These are phyloP conservation scores for Nomada fabriciana DNA, from an alignment of 2,888 invertebrate genomes.

Conservation along the genomic window DNA sequence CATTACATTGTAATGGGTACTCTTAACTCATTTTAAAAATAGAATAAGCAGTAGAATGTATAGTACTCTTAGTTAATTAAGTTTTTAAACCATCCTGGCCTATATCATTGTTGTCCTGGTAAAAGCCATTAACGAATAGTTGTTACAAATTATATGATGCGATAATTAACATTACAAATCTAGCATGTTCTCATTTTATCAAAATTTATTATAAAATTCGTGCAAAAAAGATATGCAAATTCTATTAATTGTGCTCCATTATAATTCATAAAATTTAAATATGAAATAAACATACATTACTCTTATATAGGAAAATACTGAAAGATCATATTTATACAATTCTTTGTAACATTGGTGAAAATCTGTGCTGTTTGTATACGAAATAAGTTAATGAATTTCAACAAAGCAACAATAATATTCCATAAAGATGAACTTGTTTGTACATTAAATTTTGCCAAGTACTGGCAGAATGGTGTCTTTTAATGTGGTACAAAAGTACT, in stretches of 20 bases:
- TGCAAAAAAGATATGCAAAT: neutral
- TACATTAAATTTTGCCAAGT: constrained; percentile 45
- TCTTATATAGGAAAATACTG: neutral
- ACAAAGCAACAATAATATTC: constrained; percentile 24
- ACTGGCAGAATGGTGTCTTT: constrained; percentile 25
- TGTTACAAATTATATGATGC: neutral
- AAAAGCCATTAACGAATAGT: constrained; percentile 8
- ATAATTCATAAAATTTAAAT: neutral
- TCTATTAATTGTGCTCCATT: neutral
- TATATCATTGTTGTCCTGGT: constrained; percentile 24
- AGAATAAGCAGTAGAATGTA: neutral
- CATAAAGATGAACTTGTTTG: constrained; percentile 16
- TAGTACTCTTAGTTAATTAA: constrained; percentile 2
- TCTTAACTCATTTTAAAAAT: neutral
- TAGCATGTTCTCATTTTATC: no score
- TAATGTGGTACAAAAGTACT: constrained; percentile 43
- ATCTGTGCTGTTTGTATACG: neutral
- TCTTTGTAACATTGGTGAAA: neutral
- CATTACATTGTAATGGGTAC: neutral
- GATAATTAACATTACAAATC: no score
- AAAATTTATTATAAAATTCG: neutral
- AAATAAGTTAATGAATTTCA: constrained; percentile 24
- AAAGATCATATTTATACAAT: neutral
- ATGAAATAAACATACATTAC: neutral
- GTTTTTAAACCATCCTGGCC: no score